Conservation (phyloP, 2,888 invertebrate species). For the Halictus ligatus region DNA sequence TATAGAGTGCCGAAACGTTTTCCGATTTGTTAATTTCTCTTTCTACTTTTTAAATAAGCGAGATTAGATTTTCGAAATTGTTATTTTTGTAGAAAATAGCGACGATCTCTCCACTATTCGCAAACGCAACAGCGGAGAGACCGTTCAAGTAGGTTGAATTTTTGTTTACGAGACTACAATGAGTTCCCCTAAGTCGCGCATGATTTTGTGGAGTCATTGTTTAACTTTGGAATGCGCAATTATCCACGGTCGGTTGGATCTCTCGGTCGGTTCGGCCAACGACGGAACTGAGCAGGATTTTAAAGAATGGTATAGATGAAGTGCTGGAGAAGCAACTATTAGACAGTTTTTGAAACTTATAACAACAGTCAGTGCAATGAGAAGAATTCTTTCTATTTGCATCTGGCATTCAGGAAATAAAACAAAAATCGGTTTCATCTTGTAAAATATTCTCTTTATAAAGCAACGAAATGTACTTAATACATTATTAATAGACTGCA, state of each 20-base stretch:
- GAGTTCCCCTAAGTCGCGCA: neutral
- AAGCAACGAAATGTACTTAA: neutral
- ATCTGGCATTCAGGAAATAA: neutral
- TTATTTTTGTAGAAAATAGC: neutral
- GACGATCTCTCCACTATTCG: neutral
- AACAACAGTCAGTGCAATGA: neutral
- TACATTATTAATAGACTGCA: neutral
- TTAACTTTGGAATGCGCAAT: neutral
- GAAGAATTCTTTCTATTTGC: neutral
- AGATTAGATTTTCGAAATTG: neutral
- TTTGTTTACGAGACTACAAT: neutral
- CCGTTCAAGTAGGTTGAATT: neutral
- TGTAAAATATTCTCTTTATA: neutral
- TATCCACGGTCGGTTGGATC: neutral
- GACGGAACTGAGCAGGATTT: neutral
- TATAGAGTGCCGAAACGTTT: neutral
- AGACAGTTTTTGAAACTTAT: neutral
- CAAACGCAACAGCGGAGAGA: neutral
- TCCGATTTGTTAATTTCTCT: neutral
- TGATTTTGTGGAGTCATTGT: conserved; percentile 10
- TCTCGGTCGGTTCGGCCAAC: neutral
- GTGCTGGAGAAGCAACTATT: neutral
- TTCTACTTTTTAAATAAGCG: neutral
- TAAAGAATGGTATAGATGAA: neutral
- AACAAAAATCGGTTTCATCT: neutral